Evolutionary conservation across 2,888 invertebrate genomes (phyloP).

Genomic region (Caradrina clavipalpis): DNA sequence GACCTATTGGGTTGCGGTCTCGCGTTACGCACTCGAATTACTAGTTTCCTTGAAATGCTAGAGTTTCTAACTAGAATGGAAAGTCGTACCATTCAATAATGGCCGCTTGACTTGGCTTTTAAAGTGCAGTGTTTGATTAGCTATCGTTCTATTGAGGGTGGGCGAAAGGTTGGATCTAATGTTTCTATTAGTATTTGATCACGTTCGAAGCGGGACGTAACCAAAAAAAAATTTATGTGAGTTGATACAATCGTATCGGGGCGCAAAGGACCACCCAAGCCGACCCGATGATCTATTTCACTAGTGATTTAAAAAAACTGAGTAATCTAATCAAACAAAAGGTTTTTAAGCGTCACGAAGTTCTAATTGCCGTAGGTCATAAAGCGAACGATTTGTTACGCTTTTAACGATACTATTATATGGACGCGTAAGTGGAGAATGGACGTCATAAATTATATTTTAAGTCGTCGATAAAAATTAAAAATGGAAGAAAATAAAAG

Average conservation of each 20-base stretch:
- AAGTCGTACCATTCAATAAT: conserved; percentile 57
- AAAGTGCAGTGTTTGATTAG: conserved; percentile 66
- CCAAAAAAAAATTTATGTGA: conserved; percentile 76
- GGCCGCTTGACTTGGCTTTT: conserved; percentile 71
- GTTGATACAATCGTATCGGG: conserved; percentile 77
- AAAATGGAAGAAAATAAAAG: conserved; percentile 64
- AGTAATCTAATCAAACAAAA: conserved; percentile 71
- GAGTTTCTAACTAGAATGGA: conserved; percentile 76
- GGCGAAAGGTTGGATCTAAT: conserved; percentile 56
- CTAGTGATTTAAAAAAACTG: conserved; percentile 68
- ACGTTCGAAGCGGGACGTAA: conserved; percentile 71
- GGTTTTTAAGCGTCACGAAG: conserved; percentile 72
- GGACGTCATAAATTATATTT: conserved; percentile 59
- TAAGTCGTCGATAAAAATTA: conserved; percentile 64
- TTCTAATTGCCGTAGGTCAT: conserved; percentile 71
- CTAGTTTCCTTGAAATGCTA: conserved; percentile 77
- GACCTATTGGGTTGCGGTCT: conserved; percentile 81
- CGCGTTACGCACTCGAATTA: conserved; percentile 78
- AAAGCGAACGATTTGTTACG: conserved; percentile 67
- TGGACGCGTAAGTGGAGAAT: conserved; percentile 54
- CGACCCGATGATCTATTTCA: conserved; percentile 72
- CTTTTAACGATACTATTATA: conserved; percentile 58
- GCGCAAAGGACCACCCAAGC: conserved; percentile 79
- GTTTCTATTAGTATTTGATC: conserved; percentile 74
- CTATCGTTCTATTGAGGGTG: conserved; percentile 45